These are phyloP conservation scores for Psittacula cyanocephala DNA, from an alignment of 2,113 vertebrate genomes.

Conservation along the genomic window DNA sequence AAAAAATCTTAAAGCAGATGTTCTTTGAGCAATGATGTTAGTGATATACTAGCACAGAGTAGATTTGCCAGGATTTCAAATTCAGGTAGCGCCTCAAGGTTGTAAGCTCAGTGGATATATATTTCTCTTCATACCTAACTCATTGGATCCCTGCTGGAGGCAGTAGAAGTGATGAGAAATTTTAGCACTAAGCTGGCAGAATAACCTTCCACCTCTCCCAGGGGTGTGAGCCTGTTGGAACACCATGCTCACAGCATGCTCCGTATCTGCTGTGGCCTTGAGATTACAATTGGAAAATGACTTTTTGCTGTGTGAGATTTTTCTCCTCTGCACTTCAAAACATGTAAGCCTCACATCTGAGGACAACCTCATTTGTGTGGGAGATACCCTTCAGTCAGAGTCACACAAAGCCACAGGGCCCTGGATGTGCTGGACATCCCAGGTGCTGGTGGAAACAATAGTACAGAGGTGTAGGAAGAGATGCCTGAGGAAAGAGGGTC, in stretches of 20 bases:
- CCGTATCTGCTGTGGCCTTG: neutral
- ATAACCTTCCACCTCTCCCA: neutral
- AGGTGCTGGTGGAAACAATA: neutral
- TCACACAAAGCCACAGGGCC: neutral
- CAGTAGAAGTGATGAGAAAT: neutral
- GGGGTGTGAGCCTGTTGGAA: neutral
- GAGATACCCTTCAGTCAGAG: neutral
- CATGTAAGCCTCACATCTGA: rapidly evolving
- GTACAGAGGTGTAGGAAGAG: neutral
- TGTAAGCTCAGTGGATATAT: neutral
- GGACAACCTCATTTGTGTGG: neutral
- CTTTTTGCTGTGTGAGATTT: neutral
- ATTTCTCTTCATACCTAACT: neutral
- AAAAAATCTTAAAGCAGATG: neutral
- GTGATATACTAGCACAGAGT: neutral
- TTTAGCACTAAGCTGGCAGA: neutral
- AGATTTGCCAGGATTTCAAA: neutral
- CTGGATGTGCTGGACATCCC: neutral
- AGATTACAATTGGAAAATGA: neutral
- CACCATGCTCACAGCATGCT: neutral
- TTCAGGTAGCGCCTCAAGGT: neutral
- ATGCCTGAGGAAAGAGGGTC: neutral
- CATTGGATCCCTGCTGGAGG: neutral
- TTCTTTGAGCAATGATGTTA: neutral
- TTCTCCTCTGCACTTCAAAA: neutral